Conservation (phyloP, 2,113 vertebrate genomes). For the Scopus umbretta region DNA sequence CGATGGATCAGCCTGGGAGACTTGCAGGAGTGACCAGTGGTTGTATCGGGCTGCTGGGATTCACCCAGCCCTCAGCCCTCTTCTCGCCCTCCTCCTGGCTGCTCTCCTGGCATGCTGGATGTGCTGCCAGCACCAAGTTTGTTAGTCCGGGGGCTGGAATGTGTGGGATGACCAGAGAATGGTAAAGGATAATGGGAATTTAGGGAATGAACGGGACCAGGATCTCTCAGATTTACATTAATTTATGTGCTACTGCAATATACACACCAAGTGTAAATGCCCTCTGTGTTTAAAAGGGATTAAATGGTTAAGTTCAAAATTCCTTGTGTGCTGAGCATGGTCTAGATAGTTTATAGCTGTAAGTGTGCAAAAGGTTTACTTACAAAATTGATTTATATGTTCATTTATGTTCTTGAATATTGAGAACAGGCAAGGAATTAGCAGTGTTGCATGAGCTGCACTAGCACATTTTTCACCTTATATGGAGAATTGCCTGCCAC, state of each 20-base stretch:
- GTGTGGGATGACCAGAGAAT: neutral
- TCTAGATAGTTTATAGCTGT: slow-evolving; percentile 5
- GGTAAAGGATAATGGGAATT: neutral
- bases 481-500: slow-evolving; percentile 74
- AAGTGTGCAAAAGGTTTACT: neutral
- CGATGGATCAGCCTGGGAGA: rapidly evolving
- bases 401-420: slow-evolving; percentile 13
- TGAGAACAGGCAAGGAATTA: slow-evolving; percentile 20
- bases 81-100: neutral
- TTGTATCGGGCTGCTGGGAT: rapidly evolving
- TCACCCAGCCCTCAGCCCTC: neutral
- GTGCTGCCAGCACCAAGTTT: neutral
- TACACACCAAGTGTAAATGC: neutral
- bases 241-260: neutral
- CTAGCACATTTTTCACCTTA: slow-evolving; percentile 77
- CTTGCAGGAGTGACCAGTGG: neutral
- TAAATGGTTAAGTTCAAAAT: slow-evolving; percentile 19
- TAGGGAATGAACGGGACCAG: neutral
- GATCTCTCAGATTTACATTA: neutral
- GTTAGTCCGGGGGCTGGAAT: neutral
- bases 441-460: slow-evolving; percentile 22
- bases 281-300: neutral
- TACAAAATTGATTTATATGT: neutral
- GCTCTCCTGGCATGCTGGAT: neutral
- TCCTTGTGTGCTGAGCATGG: neutral